Base-by-base conservation (phyloP, 1,140 invertebrate species). In the Phymorhynchus buccinoides region DNA sequence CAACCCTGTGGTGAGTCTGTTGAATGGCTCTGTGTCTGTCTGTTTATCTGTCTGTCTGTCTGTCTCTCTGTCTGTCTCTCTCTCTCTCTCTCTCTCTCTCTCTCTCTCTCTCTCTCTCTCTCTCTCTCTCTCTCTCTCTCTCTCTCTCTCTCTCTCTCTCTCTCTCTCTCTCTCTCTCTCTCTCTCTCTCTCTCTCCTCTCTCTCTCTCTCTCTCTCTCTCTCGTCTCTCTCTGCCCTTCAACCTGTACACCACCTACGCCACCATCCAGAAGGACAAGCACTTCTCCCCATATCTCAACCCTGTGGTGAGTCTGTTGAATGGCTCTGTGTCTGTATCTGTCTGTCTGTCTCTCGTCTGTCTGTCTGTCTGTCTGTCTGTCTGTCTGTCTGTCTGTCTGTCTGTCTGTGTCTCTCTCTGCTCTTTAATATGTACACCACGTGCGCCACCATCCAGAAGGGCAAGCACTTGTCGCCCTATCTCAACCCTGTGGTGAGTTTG, bases 401-500 rank as follows among this genome's bases (percentile, higher is more conserved):
- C 22, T 52, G 12, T 9, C n/a, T 39, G 30, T 39, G 48, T 16
- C 14, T n/a, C n/a, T 39, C 37, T 39, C 37, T 39, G 12, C 27
- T 73, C 71, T 73, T 1, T 73, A 14, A 35, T 39, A 18, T 0
- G 30, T 39, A 35, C 9, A 35, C 1, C 9, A 91, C 90, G 37
- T 91, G 91, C 56, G 88, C 91, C 12, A 91, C 92, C 16, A 87
- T 92, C 52, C 87, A 89, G 52, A 88, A 88, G 32, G 90, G 93
- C 80, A 92, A 92, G 79, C 83, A 85, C 1, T 90, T 94, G n/a
- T 90, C 91, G 4, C 87, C 82, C 18, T 92, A 93, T 41, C 66
- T 93, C 9, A 94, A 94, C 87, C 92, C 93, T 41, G 85, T 93
- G 44, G 94, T 94, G 91, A 94, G 94, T 92, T 35, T n/a, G n/a